These are phyloP conservation scores for Phycodurus eques DNA, from an alignment of 2,113 vertebrate species.

Conservation along the genomic window DNA sequence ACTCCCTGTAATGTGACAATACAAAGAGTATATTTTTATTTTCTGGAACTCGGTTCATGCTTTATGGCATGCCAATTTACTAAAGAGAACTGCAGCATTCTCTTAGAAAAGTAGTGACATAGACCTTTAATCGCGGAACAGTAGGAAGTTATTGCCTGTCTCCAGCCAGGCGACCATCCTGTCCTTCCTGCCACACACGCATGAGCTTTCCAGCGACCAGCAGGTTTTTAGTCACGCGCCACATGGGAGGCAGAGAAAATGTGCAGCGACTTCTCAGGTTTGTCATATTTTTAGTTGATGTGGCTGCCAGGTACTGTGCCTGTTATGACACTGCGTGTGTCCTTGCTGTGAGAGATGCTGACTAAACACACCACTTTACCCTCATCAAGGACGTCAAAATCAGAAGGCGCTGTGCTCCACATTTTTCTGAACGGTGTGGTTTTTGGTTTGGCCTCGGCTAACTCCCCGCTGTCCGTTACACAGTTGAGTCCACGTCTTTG, in stretches of 20 bases:
- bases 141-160: conserved; percentile 19
- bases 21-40: neutral
- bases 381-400: conserved; percentile 52
- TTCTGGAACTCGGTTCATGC: neutral
- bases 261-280: neutral
- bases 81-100: neutral
- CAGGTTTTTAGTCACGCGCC: neutral
- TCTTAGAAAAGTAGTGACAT: conserved; percentile 1
- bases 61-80: neutral
- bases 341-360: conserved; percentile 42
- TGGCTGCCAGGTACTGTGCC: neutral
- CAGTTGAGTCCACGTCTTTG: conserved; percentile 24
- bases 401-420: neutral
- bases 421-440: conserved; percentile 18
- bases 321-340: conserved; percentile 15
- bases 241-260: neutral
- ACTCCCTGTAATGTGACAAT: neutral
- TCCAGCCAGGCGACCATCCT: conserved; percentile 42
- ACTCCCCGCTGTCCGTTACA: conserved; percentile 19
- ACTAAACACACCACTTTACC: conserved; percentile 38
- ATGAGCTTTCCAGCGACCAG: conserved; percentile 6
- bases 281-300: neutral
- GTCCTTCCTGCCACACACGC: conserved; percentile 20
- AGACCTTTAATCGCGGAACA: conserved; percentile 11
- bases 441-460: conserved; percentile 22